Base-by-base conservation (phyloP, 1,140 invertebrate genomes). In the Holcopasites calliopsidis region DNA sequence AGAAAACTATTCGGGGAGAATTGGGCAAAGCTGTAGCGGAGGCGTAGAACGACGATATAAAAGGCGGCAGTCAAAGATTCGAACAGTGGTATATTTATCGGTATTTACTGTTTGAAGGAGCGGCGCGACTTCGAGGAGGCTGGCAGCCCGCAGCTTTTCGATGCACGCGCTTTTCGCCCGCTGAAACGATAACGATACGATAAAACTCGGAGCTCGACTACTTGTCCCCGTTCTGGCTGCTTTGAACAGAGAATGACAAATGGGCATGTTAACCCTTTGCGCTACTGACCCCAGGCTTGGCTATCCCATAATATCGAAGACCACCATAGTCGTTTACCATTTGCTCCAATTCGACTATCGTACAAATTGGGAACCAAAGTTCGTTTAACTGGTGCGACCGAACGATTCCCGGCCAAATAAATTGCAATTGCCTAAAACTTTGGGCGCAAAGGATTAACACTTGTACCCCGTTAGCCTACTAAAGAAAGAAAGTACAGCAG, bases 71-170 rank as follows among this genome's bases (percentile, higher is more conserved):
- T n/a, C 16, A 33, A 3, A 33, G 18, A 26, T 26, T 42, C 23
- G 23, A 40, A 40, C 1, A 11, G 8, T 5, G 18, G 18, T 8
- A 8, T 58, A 33, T 40, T 18, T 58, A 18, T 74, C 21, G n/a
- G n/a, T 31, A 65, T 77, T 66, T 77, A 77, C 73, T 76, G 50
- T 23, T 76, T 76, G 33, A 76, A 76, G 10, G 35, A 76, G n/a
- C 65, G 26, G 26, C 35, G 65, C 23, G 58, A 62, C 44, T 79
- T 64, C 11, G n/a, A 40, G n/a, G 40, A 52, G 10, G 58, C 16
- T 18, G 38, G 16, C 26, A 70, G 49, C 16, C 28, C 61, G 58
- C 23, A 70, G 21, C 58, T 77, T 65, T 16, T 44, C 11, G 62
- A 75, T 11, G 54, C 40, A 26, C 42, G 26, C 8, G 44, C 8